phyloP scores from a whole-genome alignment of 2,797 vertebrate species.

The Propithecus perrieri region DNA sequence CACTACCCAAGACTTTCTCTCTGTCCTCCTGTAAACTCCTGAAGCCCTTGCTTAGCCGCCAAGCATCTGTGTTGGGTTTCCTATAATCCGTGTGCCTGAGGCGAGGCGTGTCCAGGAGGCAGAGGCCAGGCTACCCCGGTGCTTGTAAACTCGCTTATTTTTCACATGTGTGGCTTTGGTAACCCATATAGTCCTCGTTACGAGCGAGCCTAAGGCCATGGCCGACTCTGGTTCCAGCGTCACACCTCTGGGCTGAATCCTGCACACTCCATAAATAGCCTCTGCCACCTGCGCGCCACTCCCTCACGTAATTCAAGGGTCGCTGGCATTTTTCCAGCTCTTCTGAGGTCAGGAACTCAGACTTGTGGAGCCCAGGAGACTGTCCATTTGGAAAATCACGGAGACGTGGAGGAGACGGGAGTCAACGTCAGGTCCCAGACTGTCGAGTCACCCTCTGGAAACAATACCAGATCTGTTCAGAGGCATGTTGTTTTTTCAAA shows the following conservation, averaged over 20 bases:
- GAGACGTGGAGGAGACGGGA: background rate
- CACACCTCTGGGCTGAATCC: background rate
- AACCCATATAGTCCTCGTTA: conserved; percentile 45
- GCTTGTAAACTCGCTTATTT: conserved; percentile 55
- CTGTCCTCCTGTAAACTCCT: background rate
- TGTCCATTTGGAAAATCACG: background rate
- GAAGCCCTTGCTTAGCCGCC: background rate
- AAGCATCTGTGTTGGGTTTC: background rate
- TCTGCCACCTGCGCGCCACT: background rate
- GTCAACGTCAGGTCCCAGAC: background rate
- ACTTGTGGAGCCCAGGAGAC: background rate
- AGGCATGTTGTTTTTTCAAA: background rate
- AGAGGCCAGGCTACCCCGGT: background rate
- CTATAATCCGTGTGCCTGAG: background rate
- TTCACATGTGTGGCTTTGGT: conserved; percentile 32
- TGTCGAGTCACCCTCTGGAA: background rate
- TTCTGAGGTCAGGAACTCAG: background rate
- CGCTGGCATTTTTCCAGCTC: background rate
- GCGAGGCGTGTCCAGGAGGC: background rate
- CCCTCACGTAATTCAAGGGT: background rate
- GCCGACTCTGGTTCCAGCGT: background rate
- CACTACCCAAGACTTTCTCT: background rate
- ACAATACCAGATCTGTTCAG: background rate
- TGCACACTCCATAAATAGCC: background rate
- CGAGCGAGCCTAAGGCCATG: background rate